Evolutionary conservation across 2,797 vertebrate species (phyloP).

Genomic region (Eurystomus glaucurus): DNA sequence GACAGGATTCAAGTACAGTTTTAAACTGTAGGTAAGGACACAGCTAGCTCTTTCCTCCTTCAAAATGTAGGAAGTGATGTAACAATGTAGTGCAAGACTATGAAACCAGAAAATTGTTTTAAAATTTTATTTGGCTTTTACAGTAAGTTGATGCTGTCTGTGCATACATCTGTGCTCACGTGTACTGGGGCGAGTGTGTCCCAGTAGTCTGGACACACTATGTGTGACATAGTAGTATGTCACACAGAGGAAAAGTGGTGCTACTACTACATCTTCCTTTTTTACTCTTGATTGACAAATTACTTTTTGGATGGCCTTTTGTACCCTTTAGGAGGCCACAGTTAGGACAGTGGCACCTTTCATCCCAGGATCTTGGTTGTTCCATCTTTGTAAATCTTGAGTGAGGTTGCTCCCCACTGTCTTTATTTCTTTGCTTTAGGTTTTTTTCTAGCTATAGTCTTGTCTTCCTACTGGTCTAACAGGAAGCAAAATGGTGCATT

Average conservation of each 20-base stretch:
- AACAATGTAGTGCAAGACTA: background rate
- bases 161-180: background rate
- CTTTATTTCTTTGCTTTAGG: background rate
- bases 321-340: background rate
- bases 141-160: background rate
- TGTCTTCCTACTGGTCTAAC: background rate
- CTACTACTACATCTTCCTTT: background rate
- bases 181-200: background rate
- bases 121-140: background rate
- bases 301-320: background rate
- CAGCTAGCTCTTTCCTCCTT: background rate
- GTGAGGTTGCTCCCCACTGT: background rate
- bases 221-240: background rate
- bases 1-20: background rate
- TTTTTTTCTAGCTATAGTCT: background rate
- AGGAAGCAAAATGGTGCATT: background rate
- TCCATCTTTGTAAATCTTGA: background rate
- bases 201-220: background rate
- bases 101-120: background rate
- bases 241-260: background rate
- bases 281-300: background rate
- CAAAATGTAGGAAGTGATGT: background rate
- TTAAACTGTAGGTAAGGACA: background rate
- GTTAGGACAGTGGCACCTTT: background rate
- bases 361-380: background rate